A percentile compares a stretch with the other conserved stretches of the same genome.
Evolutionary conservation across 2,888 invertebrate genomes (phyloP).

Genomic region (Cerastis leucographa): DNA sequence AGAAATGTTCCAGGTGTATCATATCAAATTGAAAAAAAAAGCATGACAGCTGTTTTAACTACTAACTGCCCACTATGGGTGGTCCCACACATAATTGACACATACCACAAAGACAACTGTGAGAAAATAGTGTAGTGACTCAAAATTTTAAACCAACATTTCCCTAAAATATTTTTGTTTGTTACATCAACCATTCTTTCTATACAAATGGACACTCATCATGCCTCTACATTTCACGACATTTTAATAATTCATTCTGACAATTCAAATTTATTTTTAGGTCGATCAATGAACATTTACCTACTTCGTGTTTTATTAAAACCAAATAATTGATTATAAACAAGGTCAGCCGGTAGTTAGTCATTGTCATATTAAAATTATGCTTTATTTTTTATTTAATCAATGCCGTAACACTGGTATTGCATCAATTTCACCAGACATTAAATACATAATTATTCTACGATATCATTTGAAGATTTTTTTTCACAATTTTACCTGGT

Average conservation of each 20-base stretch:
- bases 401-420: not conserved
- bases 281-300: not conserved
- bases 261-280: slow-evolving; percentile 23
- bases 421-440: not conserved
- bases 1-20: not conserved
- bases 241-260: slow-evolving; percentile 3
- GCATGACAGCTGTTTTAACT: not conserved
- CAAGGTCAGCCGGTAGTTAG: slow-evolving; percentile 3
- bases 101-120: slow-evolving; percentile 10
- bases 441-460: not conserved
- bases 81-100: slow-evolving; percentile 6
- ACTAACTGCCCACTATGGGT: not conserved
- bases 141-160: slow-evolving; percentile 10
- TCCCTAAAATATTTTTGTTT: not conserved
- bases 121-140: slow-evolving; percentile 33
- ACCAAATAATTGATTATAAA: slow-evolving; percentile 25
- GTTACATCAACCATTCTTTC: slow-evolving; percentile 8
- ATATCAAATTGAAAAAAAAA: not conserved
- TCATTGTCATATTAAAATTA: slow-evolving; percentile 5
- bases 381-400: not conserved
- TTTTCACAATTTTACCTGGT: slow-evolving; percentile 2
- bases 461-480: not conserved
- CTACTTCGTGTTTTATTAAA: slow-evolving; percentile 25
- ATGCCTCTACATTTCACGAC: not conserved
- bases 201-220: not conserved